A percentile compares a stretch with the other conserved stretches of the same genome.
Conservation (phyloP, 2,888 invertebrate genomes). For the Achlya flavicornis region DNA sequence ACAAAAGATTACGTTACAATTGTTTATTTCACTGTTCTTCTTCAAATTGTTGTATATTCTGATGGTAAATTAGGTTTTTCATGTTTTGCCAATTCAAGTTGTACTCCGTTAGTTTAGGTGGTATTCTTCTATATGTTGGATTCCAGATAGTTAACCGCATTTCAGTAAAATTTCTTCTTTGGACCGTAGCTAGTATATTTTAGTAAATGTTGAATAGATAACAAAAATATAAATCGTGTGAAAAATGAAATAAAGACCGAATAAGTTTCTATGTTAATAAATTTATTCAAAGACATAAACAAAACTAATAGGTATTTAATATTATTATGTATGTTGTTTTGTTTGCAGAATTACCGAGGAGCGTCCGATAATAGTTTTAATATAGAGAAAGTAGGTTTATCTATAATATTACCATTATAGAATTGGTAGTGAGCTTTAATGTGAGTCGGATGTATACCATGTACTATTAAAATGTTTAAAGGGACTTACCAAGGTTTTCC, state of each 20-base stretch:
- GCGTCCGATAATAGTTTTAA: too few relatives aligned
- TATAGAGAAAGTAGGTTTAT: too few relatives aligned
- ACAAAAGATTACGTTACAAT: neutral
- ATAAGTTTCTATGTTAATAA: too few relatives aligned
- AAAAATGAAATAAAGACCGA: too few relatives aligned
- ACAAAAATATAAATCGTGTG: neutral
- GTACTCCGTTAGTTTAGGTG: neutral
- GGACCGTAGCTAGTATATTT: neutral
- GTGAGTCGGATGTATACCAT: slow-evolving; percentile 28
- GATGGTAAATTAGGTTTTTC: neutral
- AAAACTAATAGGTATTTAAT: too few relatives aligned
- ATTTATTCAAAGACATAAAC: too few relatives aligned
- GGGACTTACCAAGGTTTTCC: slow-evolving; percentile 88
- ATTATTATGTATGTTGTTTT: neutral
- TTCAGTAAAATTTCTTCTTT: neutral
- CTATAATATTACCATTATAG: neutral
- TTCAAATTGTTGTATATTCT: neutral
- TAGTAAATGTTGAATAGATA: neutral
- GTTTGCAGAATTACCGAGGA: neutral
- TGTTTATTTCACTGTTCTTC: slow-evolving; percentile 3
- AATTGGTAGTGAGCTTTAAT: slow-evolving; percentile 17
- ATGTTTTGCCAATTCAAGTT: slow-evolving; percentile 6
- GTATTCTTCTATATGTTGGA: slow-evolving; percentile 1
- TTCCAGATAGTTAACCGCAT: slow-evolving; percentile 5
- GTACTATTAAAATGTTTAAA: slow-evolving; percentile 14